These are phyloP conservation scores for Anguilla japonica DNA, from an alignment of 2,113 vertebrate genomes.

Conservation along the genomic window DNA sequence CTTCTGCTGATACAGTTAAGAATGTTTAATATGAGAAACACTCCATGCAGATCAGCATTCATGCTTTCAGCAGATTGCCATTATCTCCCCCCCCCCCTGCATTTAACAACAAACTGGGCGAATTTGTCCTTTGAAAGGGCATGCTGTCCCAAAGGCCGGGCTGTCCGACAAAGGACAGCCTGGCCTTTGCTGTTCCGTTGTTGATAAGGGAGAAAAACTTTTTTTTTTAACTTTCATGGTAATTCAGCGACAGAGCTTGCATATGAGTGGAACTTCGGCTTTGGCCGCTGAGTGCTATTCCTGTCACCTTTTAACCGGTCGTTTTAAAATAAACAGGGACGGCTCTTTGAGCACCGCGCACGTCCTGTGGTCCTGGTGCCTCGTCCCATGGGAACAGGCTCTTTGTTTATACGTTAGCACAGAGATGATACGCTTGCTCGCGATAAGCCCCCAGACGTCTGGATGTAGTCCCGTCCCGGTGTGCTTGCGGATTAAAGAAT, in stretches of 20 bases:
- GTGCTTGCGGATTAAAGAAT: neutral
- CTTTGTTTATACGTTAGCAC: neutral
- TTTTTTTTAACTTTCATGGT: neutral
- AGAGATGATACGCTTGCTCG: neutral
- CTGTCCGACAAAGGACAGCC: neutral
- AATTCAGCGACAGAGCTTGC: neutral
- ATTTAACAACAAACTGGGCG: no score
- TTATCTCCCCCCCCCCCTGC: no score
- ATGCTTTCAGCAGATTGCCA: no score
- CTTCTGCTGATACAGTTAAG: no score
- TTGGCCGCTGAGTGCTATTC: neutral
- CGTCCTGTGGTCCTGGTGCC: neutral
- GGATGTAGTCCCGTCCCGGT: neutral
- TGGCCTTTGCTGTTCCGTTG: neutral
- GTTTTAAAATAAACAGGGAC: neutral
- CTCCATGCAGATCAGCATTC: no score
- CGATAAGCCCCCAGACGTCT: neutral
- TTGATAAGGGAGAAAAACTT: neutral
- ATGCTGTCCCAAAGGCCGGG: neutral
- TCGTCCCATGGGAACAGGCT: neutral
- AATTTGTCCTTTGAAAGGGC: neutral
- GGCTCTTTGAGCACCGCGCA: no score
- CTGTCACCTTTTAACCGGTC: neutral
- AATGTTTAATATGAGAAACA: no score
- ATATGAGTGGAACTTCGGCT: neutral